phyloP scores from a whole-genome alignment of 2,888 invertebrate species.

The Pediacus dermestoides region DNA sequence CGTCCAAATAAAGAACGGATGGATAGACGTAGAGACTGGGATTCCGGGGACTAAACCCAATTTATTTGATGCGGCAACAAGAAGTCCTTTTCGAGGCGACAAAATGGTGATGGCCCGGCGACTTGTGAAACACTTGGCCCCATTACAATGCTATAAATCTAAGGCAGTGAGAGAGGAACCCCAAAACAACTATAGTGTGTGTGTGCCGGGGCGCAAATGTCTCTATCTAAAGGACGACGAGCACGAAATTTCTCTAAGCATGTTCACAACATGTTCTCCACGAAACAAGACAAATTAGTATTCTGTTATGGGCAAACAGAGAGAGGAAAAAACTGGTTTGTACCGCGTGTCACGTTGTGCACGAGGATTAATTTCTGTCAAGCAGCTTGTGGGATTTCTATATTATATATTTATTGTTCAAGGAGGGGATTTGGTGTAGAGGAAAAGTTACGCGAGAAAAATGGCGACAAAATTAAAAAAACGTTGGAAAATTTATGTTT shows the following conservation, averaged over 20 bases:
- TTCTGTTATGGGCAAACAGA: conserved; percentile 12
- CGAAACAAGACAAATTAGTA: conserved; percentile 45
- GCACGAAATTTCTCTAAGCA: conserved; percentile 32
- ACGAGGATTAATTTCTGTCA: too few relatives aligned
- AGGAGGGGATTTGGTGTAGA: too few relatives aligned
- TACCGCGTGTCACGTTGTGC: too few relatives aligned
- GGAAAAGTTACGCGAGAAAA: too few relatives aligned
- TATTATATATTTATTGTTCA: too few relatives aligned
- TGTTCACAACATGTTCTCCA: conserved; percentile 41
- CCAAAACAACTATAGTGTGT: conserved; percentile 20
- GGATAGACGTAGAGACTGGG: conserved; percentile 20
- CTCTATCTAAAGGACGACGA: conserved; percentile 35
- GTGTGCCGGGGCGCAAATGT: conserved; percentile 38
- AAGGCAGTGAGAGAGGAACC: conserved; percentile 35
- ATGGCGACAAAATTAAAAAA: too few relatives aligned
- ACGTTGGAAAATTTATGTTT: too few relatives aligned
- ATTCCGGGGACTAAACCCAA: conserved; percentile 41
- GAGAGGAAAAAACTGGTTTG: too few relatives aligned
- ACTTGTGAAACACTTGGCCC: conserved; percentile 62
- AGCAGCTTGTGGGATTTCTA: too few relatives aligned
- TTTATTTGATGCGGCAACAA: conserved; percentile 50
- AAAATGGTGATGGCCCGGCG: conserved; percentile 59
- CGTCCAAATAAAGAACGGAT: conserved; percentile 35
- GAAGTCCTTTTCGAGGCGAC: conserved; percentile 49
- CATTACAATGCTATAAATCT: conserved; percentile 62